Evolutionary conservation across 1,140 invertebrate species (phyloP), one percentile per base, ranked within the genome.

Genomic region (Brachionus plicatilis): DNA sequence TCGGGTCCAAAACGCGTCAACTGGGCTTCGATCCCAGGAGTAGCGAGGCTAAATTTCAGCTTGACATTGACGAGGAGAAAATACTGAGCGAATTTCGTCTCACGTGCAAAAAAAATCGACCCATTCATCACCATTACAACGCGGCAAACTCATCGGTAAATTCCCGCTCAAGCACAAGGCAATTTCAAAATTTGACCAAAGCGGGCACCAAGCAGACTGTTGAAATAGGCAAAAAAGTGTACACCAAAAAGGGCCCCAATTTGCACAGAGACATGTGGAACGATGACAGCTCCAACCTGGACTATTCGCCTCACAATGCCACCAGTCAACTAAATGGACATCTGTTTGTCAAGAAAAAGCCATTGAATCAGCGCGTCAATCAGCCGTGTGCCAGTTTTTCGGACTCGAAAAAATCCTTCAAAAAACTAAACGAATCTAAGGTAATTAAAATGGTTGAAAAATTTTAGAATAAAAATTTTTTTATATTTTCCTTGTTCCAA

Each of bases 21-120:
- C 17, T 82, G 41, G 79, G 79, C 17, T 47, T 65, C 41, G 79
- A 82, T 68, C 29, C 65, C 33, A 43, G 27, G 60, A 43, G 53
- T 3, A 60, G 65, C 14, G 79, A 82, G 17, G 53, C 53, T 5
- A 82, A 82, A 17, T 82, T 82, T 47, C 27, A 47, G 14, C 12
- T 82, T 41, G 79, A 82, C 11, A 41, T 82, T 20, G 79, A 82
- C 53, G 79, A 82, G 37, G 79, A 82, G 29, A 82, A 82, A 68
- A 65, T 82, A 5, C 17, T 82, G 29, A 65, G 11, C 12, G 79
- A 82, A 17, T 82, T 82, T 47, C 56, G 60, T 29, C 20, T 24
- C n/a, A 56, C 79, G 1, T 43, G 37, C 14, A 82, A 68, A 66
- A 76, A 76, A 50, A 76, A 76, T 29, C 72, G 72, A 6, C 45